These are phyloP conservation scores for Cheilosia vulpina DNA, from an alignment of 2,888 invertebrate species.

Conservation along the genomic window DNA sequence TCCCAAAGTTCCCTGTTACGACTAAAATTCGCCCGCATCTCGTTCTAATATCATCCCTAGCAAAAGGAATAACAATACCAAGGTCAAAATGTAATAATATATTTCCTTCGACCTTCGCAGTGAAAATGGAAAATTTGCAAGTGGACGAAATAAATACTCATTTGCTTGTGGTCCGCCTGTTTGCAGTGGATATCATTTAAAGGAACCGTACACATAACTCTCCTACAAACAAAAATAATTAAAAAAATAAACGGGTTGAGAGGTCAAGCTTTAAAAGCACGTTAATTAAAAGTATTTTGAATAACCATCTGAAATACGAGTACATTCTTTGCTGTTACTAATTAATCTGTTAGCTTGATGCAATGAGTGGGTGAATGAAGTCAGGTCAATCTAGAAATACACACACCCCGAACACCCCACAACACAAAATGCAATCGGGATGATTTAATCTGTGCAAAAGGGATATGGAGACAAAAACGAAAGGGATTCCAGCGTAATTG, in stretches of 20 bases:
- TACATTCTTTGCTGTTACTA: not conserved
- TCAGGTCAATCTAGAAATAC: not conserved
- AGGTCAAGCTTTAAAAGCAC: slow-evolving; percentile 45
- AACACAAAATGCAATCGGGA: not conserved
- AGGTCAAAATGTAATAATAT: too few species aligned
- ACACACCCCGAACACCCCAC: not conserved
- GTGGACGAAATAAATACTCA: slow-evolving; percentile 11
- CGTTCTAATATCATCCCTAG: too few species aligned
- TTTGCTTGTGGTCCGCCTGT: slow-evolving; percentile 32
- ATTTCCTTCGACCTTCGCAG: not conserved
- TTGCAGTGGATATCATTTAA: slow-evolving; percentile 2
- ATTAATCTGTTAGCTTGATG: not conserved
- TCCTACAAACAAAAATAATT: not conserved
- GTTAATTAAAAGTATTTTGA: slow-evolving; percentile 53
- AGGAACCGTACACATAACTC: not conserved
- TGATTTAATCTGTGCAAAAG: not conserved
- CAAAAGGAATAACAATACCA: too few species aligned
- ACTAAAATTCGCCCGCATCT: too few species aligned
- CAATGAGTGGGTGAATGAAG: not conserved
- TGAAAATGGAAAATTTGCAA: not conserved
- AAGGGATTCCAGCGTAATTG: not conserved
- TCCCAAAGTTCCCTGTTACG: too few species aligned
- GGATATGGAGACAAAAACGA: not conserved
- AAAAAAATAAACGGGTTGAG: not conserved
- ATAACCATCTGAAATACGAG: not conserved